Conservation (phyloP, 2,888 invertebrate genomes). For the Diabrotica balteata region DNA sequence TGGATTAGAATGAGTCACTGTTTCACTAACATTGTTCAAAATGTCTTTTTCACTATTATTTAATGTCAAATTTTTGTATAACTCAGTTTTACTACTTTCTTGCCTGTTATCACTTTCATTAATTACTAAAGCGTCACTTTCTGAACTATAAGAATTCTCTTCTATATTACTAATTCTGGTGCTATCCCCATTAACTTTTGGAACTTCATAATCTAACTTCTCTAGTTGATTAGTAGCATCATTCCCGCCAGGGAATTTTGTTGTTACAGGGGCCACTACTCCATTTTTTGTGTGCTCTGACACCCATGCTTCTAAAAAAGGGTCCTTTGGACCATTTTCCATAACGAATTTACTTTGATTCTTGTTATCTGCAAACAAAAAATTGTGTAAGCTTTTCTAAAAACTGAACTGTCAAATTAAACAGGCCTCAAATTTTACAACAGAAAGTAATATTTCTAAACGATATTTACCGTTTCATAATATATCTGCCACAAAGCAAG, state of each 20-base stretch:
- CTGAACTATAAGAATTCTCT: slow-evolving; percentile 55
- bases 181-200: slow-evolving; percentile 54
- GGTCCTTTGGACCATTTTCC: slow-evolving; percentile 58
- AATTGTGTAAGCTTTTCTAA: slow-evolving; percentile 20
- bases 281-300: slow-evolving; percentile 51
- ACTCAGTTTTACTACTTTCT: slow-evolving; percentile 37
- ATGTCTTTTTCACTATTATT: slow-evolving; percentile 26
- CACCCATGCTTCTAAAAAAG: slow-evolving; percentile 44
- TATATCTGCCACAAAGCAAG: slow-evolving; percentile 20
- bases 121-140: slow-evolving; percentile 58
- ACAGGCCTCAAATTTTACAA: slow-evolving; percentile 19
- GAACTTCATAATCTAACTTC: slow-evolving; percentile 33
- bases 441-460: slow-evolving; percentile 10
- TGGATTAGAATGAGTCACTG: slow-evolving; percentile 54
- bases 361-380: slow-evolving; percentile 25
- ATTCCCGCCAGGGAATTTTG: slow-evolving; percentile 53
- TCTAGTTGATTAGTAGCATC: slow-evolving; percentile 40
- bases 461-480: slow-evolving; percentile 27
- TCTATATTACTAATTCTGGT: slow-evolving; percentile 32
- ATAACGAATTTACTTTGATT: slow-evolving; percentile 48
- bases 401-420: slow-evolving; percentile 30
- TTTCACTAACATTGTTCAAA: slow-evolving; percentile 30
- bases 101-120: slow-evolving; percentile 53
- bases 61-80: slow-evolving; percentile 27
- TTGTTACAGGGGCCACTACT: slow-evolving; percentile 52